A percentile compares a stretch with the other conserved stretches of the same genome.
These are phyloP conservation scores for Malthinus flaveolus DNA, from an alignment of 2,888 invertebrate genomes.

Conservation along the genomic window DNA sequence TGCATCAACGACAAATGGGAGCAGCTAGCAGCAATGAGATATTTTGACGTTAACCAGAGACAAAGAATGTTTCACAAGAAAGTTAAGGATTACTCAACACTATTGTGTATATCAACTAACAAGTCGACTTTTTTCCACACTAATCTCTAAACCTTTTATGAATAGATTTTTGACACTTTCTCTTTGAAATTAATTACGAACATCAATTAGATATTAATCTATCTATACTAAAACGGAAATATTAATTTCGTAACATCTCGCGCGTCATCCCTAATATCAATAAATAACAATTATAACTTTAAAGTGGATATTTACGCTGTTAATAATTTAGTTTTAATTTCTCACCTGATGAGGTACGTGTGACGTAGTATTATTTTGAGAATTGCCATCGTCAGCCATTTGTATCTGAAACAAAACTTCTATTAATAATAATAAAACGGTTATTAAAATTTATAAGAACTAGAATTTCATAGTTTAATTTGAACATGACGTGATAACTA, in stretches of 20 bases:
- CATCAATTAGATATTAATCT: constrained; percentile 16
- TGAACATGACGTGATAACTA: constrained; percentile 15
- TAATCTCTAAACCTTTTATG: constrained; percentile 19
- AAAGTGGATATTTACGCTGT: constrained; percentile 5
- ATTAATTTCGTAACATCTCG: constrained; percentile 19
- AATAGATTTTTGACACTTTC: constrained; percentile 21
- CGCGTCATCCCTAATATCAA: constrained; percentile 15
- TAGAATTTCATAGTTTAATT: constrained; percentile 16
- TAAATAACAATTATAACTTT: constrained; percentile 36
- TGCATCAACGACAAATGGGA: neutral
- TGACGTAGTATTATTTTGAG: constrained; percentile 36
- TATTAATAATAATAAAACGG: neutral
- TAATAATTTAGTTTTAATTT: neutral
- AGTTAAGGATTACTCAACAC: constrained; percentile 20
- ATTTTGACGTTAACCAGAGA: constrained; percentile 10
- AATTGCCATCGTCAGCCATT: constrained; percentile 49
- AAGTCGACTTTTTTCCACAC: constrained; percentile 14
- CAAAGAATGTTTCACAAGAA: constrained; percentile 13
- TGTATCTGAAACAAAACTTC: constrained; percentile 38
- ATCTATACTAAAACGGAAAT: constrained; percentile 9
- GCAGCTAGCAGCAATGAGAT: neutral
- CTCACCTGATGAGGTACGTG: constrained; percentile 20
- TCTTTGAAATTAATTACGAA: constrained; percentile 23
- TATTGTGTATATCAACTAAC: constrained; percentile 18
- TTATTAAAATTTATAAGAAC: neutral